Base-by-base conservation (phyloP, 1,140 invertebrate species). In the Andricus grossulariae region DNA sequence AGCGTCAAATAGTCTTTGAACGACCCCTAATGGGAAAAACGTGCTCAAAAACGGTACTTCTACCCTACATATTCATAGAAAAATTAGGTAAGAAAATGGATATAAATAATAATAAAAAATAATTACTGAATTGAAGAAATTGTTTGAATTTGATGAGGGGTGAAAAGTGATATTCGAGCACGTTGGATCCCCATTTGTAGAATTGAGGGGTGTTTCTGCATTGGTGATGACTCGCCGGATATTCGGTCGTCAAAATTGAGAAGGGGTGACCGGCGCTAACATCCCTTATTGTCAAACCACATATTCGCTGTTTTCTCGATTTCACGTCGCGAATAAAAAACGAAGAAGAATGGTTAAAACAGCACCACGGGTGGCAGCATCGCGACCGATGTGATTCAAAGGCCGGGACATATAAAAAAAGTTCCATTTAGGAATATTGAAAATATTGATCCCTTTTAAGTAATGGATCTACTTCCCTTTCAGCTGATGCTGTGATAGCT, bases 371-470 rank as follows among this genome's bases (percentile, higher is more conserved):
- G 80, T 80, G 79, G 78, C 66, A 70, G 74, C 74, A 75, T 78
- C 79, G 76, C 71, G 78, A 86, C 74, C 80, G 73, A 74, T 72
- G 78, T 79, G 60, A 72, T 72, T 52, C 49, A 50, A 52, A 71
- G 16, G 39, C 54, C 74, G 72, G 79, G 70, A 79, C 73, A 71
- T 78, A 80, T 55, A 82, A 79, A 77, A 81, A 50, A 82, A 80
- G 77, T 74, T 81, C 80, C 85, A 86, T 86, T 88, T 84, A 83
- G 66, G 75, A 73, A 83, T 87, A 88, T 88, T 86, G 84, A 84
- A 88, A 85, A 79, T 86, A 85, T 86, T 82, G 85, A 87, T 86
- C 83, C 79, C 71, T 81, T 78, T 82, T 83, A 83, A 85, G 82
- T 85, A 83, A 86, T 83, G 76, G 77, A 25, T 60, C 57, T 7